Evolutionary conservation across 2,113 vertebrate genomes (phyloP).

Genomic region (Platycercus adscitus): DNA sequence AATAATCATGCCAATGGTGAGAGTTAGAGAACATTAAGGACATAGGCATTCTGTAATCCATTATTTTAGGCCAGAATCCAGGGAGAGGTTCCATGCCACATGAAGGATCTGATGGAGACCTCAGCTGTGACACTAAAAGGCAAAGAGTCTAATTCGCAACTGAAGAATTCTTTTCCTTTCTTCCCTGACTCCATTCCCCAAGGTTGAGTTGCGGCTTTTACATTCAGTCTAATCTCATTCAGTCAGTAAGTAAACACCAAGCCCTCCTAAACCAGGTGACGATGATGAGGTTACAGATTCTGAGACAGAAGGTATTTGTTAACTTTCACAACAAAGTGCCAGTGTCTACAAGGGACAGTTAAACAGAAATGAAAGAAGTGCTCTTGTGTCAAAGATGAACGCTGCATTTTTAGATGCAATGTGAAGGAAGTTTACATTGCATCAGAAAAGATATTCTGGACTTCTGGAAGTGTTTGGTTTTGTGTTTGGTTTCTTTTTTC

Average conservation of each 20-base stretch:
- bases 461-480: neutral
- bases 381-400: neutral
- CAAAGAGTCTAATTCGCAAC: neutral
- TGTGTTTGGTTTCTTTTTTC: neutral
- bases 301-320: neutral
- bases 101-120: neutral
- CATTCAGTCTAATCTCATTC: neutral
- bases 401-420: neutral
- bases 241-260: neutral
- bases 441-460: neutral
- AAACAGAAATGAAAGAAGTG: neutral
- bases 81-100: neutral
- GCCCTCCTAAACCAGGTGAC: neutral
- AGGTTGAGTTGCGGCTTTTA: neutral
- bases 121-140: neutral
- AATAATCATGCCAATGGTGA: neutral
- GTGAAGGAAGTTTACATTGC: neutral
- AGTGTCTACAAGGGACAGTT: neutral
- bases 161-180: neutral
- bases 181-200: neutral
- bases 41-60: neutral
- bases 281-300: neutral
- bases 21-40: neutral
- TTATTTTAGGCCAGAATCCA: neutral
- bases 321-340: neutral